Evolutionary conservation across 1,140 invertebrate genomes (phyloP).

Genomic region (Pseudobourletiella spinata): DNA sequence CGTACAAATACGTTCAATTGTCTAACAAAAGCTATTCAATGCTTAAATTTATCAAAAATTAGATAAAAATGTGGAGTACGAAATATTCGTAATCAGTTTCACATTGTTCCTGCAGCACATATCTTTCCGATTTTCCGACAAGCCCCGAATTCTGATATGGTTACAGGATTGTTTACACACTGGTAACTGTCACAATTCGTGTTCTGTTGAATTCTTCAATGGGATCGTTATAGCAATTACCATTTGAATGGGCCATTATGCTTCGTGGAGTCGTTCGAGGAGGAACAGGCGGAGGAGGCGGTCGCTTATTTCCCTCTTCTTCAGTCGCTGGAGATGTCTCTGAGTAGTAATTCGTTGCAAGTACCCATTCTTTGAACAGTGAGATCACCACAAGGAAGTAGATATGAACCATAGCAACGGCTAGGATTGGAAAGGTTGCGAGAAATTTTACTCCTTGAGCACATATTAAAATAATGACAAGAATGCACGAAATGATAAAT

Average conservation of each 20-base stretch:
- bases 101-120: too few relatives aligned
- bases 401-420: background rate
- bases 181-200: background rate
- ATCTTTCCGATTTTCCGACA: too few relatives aligned
- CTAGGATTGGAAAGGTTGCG: background rate
- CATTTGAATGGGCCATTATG: background rate
- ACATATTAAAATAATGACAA: conserved; percentile 6
- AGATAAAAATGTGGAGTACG: too few relatives aligned
- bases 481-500: background rate
- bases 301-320: background rate
- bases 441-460: conserved; percentile 3
- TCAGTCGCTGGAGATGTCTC: too few relatives aligned
- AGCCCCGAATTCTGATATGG: too few relatives aligned
- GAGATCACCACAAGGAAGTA: conserved; percentile 8
- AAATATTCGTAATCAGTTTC: too few relatives aligned
- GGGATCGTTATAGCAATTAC: background rate
- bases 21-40: too few relatives aligned
- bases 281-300: background rate
- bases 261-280: background rate
- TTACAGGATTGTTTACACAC: background rate
- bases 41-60: too few relatives aligned
- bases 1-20: too few relatives aligned
- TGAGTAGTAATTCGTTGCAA: background rate
- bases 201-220: background rate
- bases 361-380: conserved; percentile 7